Conservation (phyloP, 2,888 invertebrate genomes). For the Chloroclysta siterata region DNA sequence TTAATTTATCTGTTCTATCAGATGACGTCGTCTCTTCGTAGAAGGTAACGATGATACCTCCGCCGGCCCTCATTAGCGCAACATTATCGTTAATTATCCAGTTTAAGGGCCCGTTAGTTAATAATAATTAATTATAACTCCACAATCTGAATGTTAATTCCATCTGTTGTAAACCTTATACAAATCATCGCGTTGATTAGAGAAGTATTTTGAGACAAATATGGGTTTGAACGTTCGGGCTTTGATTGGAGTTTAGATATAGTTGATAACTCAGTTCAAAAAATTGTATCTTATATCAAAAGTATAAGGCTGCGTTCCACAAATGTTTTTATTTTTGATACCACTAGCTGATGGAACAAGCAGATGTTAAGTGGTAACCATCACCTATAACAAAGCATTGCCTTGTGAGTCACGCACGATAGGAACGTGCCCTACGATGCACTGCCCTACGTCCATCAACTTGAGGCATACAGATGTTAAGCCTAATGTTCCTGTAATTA, state of each 20-base stretch:
- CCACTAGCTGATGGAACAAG: no score
- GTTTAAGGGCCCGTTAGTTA: slow-evolving; percentile 32
- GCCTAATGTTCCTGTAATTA: no score
- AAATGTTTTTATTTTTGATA: no score
- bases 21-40: slow-evolving; percentile 3
- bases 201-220: slow-evolving; percentile 10
- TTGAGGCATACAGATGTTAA: no score
- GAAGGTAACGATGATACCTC: slow-evolving; percentile 22
- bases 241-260: slow-evolving; percentile 8
- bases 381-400: no score
- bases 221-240: slow-evolving; percentile 7
- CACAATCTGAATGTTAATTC: slow-evolving; percentile 18
- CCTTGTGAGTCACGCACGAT: no score
- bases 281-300: no score
- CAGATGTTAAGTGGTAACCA: no score
- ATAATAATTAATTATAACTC: slow-evolving; percentile 38
- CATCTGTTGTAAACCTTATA: slow-evolving; percentile 28
- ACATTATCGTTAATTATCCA: slow-evolving; percentile 36
- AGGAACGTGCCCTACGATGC: no score
- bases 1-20: slow-evolving; percentile 6
- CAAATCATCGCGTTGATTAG: slow-evolving; percentile 34
- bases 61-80: slow-evolving; percentile 36
- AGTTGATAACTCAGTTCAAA: background rate
- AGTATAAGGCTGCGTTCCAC: background rate
- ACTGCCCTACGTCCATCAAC: no score